Evolutionary conservation across 2,113 vertebrate genomes (phyloP), one percentile per base, ranked within the genome.

Genomic region (Oncorhynchus mykiss): DNA sequence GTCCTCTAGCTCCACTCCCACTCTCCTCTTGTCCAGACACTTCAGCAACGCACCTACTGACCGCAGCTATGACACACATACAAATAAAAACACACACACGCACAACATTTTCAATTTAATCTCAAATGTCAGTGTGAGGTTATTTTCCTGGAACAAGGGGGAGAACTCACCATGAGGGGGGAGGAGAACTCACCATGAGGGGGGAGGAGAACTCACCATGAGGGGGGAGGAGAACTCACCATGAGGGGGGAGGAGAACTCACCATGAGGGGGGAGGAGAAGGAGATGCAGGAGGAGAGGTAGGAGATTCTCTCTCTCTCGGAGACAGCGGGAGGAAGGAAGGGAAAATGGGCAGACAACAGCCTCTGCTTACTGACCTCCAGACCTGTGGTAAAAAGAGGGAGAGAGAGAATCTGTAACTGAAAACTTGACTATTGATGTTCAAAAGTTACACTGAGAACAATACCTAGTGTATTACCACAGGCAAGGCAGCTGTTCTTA

Each of bases 1-100:
- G 82, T 97, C 96, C 92, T 99, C 96, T 8, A 99, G 91, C 84
- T 99, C 95, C 67, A 99, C 92, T 71, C 96, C 96, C 71, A 98
- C 86, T 91, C 97, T 94, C 91, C 94, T 96, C 83, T 94, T 95
- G 88, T 96, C 94, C 82, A 99, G 89, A 88, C 96, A 98, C 87
- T 98, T 99, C 51, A 99, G 87, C 54, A 99, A 91, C 20, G 94
- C 97, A 34, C 97, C 97, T 73, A 98, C 82, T 73, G 96, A 91
- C 91, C 93, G 93, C 85, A 99, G 66, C 96, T 97, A 75, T 39
- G 11, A 11, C 45, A 59, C 62, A 25, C 31, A 16, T 13, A 18
- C 8, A 24, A 18, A 20, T 12, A 69, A 20, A 29, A 4, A 31
- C 29, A 5, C 29, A 31, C 29, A 5, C 29, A n/a, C 25, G 62